Base-by-base conservation (phyloP, 2,113 vertebrate genomes). In the Papio anubis region DNA sequence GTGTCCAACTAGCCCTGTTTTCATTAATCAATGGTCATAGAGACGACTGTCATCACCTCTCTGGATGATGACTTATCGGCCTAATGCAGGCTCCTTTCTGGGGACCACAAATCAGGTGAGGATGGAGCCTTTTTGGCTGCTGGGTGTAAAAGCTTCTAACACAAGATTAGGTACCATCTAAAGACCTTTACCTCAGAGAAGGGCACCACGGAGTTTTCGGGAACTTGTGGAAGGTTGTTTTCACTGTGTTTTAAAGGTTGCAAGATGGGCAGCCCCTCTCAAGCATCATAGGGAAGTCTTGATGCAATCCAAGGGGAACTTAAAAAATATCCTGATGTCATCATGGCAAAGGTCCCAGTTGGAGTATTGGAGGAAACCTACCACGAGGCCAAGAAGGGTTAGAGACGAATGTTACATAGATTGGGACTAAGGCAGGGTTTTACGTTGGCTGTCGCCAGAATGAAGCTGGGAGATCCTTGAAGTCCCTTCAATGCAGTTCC, bases 11-110 rank as follows among this genome's bases (percentile, higher is more conserved):
- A 95, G 97, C 98, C 98, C 73, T 97, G 98, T 98, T 99, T 98
- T 97, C 98, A 98, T 99, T 99, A 98, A 99, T 99, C 98, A 98
- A 96, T 98, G 98, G 98, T 97, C 98, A 97, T 97, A 98, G 98
- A 97, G 98, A 98, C 81, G 96, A 98, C 98, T 98, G 98, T 98
- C 98, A 98, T 98, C 92, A 97, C 98, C 98, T 98, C 98, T 90
- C 98, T 97, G 98, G 98, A 98, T 98, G 97, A 97, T 98, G 98
- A 98, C 98, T 98, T 98, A 98, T 98, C 94, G 97, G 98, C 98
- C 98, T 95, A 91, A 64, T 97, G 97, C 97, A 98, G 98, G 76
- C 98, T 98, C 97, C 97, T 98, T 96, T 96, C 11, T 61, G 50
- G 88, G 48, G 93, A 96, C 97, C 70, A 35, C 20, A n/a, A 55